A percentile compares a stretch with the other conserved stretches of the same genome.
Conservation (phyloP, 2,888 invertebrate species). For the Leptopilina syphax region DNA sequence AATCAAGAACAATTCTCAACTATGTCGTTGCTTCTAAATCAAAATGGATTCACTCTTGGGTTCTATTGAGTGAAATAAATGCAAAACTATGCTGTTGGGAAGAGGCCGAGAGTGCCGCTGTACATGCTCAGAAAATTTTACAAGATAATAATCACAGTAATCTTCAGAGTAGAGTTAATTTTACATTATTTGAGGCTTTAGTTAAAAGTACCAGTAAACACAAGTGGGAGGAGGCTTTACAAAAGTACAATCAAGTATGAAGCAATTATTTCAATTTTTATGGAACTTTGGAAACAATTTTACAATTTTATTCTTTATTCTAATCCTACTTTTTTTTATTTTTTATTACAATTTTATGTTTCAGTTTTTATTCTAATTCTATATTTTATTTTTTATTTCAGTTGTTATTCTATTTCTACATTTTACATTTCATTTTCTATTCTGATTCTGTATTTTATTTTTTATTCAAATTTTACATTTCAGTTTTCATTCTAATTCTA, state of each 20-base stretch:
- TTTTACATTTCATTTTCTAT: no score
- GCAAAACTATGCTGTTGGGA: slow-evolving; percentile 78
- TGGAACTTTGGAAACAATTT: not conserved
- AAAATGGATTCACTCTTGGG: slow-evolving; percentile 77
- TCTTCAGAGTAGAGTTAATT: slow-evolving; percentile 66
- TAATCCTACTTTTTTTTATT: no score
- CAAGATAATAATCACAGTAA: slow-evolving; percentile 66
- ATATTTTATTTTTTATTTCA: not conserved
- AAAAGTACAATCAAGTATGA: slow-evolving; percentile 73
- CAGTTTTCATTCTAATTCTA: no score
- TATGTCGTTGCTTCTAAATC: slow-evolving; percentile 75
- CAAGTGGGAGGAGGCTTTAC: slow-evolving; percentile 76
- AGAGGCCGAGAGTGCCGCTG: slow-evolving; percentile 76
- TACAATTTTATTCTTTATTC: no score
- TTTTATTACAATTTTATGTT: no score
- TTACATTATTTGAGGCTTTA: slow-evolving; percentile 74
- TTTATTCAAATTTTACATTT: no score
- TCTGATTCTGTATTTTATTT: no score
- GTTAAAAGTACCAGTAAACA: slow-evolving; percentile 76
- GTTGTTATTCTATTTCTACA: no score
- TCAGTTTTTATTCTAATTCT: no score
- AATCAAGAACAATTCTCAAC: slow-evolving; percentile 79
- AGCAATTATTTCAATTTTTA: slow-evolving; percentile 16
- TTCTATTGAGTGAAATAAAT: slow-evolving; percentile 78
- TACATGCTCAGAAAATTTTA: slow-evolving; percentile 72